These are phyloP conservation scores for Petrolisthes cinctipes DNA, from an alignment of 2,888 invertebrate genomes.

Conservation along the genomic window DNA sequence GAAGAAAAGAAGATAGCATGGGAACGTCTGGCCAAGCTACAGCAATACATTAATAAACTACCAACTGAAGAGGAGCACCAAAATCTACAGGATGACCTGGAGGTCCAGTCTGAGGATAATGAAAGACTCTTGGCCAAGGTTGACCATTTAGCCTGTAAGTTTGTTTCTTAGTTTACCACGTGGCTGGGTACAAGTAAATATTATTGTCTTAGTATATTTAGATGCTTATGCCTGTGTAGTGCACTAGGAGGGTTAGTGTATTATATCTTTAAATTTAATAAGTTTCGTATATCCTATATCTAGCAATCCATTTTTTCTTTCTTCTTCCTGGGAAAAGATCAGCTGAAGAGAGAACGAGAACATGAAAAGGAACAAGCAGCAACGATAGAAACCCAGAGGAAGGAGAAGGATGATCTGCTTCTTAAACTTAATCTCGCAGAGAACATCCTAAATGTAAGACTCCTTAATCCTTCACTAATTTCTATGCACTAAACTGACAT, in stretches of 20 bases:
- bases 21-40: constrained; percentile 8
- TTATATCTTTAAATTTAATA: too few relatives aligned
- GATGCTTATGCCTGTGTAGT: too few relatives aligned
- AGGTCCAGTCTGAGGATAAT: not conserved
- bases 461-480: not conserved
- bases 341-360: not conserved
- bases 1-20: constrained; percentile 7
- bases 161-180: not conserved
- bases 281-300: too few relatives aligned
- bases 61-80: constrained; percentile 33
- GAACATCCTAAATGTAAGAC: constrained; percentile 26
- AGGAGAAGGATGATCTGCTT: constrained; percentile 28
- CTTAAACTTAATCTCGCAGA: constrained; percentile 36
- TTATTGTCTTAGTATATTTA: too few relatives aligned
- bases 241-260: too few relatives aligned
- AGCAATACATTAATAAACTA: constrained; percentile 25
- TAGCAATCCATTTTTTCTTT: too few relatives aligned
- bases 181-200: not conserved
- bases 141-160: constrained; percentile 27
- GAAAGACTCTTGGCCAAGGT: constrained; percentile 15
- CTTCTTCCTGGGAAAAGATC: not conserved
- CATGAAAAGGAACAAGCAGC: constrained; percentile 12
- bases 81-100: constrained; percentile 25
- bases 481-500: too few relatives aligned
- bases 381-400: not conserved